Evolutionary conservation across 37 sponge, comb jelly and placozoan genomes (phyloP), one percentile per base, ranked within the genome.

Genomic region (Diacarnus erythraeanus): DNA sequence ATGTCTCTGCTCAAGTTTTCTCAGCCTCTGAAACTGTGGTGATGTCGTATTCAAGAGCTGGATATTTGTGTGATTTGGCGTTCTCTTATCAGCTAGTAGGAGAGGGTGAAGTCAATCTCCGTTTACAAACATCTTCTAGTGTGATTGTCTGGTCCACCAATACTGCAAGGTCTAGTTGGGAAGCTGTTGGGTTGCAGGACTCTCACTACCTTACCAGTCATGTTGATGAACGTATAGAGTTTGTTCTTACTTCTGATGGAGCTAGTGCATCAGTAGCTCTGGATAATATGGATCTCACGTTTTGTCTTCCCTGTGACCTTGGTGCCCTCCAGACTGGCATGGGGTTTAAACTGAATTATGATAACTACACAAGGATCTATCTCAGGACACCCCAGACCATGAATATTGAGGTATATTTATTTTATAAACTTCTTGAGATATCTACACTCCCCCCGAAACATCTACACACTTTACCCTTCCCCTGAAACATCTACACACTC

Each of bases 301-400:
- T 80, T 51, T 86, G 87, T 75, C 76, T 86, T 3, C 87, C 87
- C 5, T 86, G 87, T 56, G 60, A 86, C 75, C 64, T 78, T 60
- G 51, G 42, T 9, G 3, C 0, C 3, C 79, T 86, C 20, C 72
- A 36, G 2, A 41, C 34, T 17, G 58, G 67, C 61, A 0, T 69
- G 23, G 9, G 31, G 1, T 73, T 82, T 42, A 64, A 15, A 8
- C 15, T 61, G 9, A 33, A 26, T 58, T 82, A 72, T 26, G 37
- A 9, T 0, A 61, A 57, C 27, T 71, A 38, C 59, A 54, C 22
- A 18, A 70, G 30, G 58, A 34, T 80, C 10, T 80, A 80, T 35
- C 59, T 80, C 33, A 80, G 81, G 60, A 56, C 27, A 12, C 29
- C 35, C 0, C 72, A 70, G 25, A 70, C 9, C 26, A 29, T 80